phyloP scores from a whole-genome alignment of 2,888 invertebrate species.

The Coremacera marginata region DNA sequence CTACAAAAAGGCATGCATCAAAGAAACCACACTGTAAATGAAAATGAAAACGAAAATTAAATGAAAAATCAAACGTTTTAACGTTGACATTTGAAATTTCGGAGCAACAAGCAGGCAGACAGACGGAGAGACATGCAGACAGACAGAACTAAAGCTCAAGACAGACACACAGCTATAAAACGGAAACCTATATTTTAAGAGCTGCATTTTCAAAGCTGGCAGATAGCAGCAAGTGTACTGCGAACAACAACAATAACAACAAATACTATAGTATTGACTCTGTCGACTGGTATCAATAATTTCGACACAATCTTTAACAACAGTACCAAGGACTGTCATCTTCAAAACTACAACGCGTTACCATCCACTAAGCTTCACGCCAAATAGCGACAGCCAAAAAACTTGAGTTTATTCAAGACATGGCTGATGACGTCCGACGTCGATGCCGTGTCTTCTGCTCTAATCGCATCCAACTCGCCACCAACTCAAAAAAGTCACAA shows the following conservation, averaged over 20 bases:
- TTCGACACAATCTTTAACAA: slow-evolving; percentile 4
- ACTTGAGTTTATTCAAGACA: no score
- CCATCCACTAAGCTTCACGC: no score
- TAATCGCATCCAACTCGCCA: slow-evolving; percentile 6
- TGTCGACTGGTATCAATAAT: neutral
- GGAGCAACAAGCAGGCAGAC: slow-evolving; percentile 1
- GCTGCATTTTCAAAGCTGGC: no score
- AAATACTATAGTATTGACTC: neutral
- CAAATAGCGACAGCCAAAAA: no score
- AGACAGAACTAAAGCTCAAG: neutral
- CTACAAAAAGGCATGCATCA: slow-evolving; percentile 4
- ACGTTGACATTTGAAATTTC: slow-evolving; percentile 29
- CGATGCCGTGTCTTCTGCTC: neutral
- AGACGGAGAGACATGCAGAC: slow-evolving; percentile 10
- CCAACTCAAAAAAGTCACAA: slow-evolving; percentile 10
- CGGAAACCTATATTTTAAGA: no score
- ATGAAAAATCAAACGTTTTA: slow-evolving; percentile 18
- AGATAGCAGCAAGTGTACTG: no score
- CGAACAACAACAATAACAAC: neutral
- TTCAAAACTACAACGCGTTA: neutral
- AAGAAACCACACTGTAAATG: slow-evolving; percentile 15
- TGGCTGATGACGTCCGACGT: neutral
- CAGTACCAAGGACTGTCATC: neutral
- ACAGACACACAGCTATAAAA: neutral
- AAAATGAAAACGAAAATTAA: slow-evolving; percentile 26